Conservation (phyloP, 2,113 vertebrate species). For the Perca schrenkii region DNA sequence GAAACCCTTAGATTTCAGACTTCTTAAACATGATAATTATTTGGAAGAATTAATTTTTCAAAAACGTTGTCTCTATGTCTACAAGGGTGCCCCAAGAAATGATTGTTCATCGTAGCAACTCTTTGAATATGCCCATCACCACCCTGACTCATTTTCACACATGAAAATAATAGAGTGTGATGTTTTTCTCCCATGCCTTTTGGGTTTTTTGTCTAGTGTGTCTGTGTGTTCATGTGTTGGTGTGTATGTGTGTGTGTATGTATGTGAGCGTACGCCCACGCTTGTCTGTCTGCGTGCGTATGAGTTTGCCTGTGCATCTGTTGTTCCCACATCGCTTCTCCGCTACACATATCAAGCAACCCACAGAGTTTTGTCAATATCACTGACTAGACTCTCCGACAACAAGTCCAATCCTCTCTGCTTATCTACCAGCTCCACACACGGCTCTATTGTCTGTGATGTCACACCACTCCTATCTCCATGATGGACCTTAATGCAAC, state of each 20-base stretch:
- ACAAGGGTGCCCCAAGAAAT: constrained; percentile 10
- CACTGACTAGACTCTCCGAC: constrained; percentile 52
- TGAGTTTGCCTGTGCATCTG: constrained; percentile 49
- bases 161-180: constrained; percentile 44
- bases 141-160: constrained; percentile 67
- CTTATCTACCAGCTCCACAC: constrained; percentile 68
- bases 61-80: constrained; percentile 9
- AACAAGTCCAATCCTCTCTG: constrained; percentile 47
- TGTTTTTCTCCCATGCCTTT: constrained; percentile 37
- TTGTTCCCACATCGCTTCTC: constrained; percentile 53
- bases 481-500: constrained; percentile 56
- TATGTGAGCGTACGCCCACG: constrained; percentile 20
- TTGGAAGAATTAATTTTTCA: not conserved
- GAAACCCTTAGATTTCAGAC: not conserved
- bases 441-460: constrained; percentile 41
- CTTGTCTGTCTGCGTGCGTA: constrained; percentile 44
- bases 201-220: constrained; percentile 26
- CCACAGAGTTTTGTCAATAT: constrained; percentile 68
- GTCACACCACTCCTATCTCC: constrained; percentile 47
- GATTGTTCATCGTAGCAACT: constrained; percentile 14
- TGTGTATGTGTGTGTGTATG: not conserved
- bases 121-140: constrained; percentile 52
- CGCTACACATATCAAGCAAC: constrained; percentile 56
- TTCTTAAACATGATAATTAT: constrained; percentile 4
- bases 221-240: constrained; percentile 8